Evolutionary conservation across 2,888 invertebrate species (phyloP).

Genomic region (Andrena praecox): DNA sequence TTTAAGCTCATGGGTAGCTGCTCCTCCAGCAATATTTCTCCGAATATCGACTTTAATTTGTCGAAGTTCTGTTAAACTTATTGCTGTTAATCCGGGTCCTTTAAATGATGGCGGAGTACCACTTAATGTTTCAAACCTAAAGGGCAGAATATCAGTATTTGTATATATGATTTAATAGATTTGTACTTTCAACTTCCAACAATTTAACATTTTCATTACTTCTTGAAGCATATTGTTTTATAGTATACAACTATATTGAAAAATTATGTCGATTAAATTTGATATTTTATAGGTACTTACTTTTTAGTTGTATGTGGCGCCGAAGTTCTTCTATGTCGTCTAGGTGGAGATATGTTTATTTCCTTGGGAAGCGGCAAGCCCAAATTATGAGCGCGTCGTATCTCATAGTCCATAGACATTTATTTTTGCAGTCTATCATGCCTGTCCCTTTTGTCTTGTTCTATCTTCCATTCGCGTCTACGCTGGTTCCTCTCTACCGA

Average conservation of each 20-base stretch:
- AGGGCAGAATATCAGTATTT: neutral
- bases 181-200: neutral
- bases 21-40: slow-evolving; percentile 65
- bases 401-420: too few relatives aligned
- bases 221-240: too few relatives aligned
- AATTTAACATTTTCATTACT: too few relatives aligned
- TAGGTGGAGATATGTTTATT: slow-evolving; percentile 47
- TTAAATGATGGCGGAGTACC: slow-evolving; percentile 69
- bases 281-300: slow-evolving; percentile 34
- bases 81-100: slow-evolving; percentile 71
- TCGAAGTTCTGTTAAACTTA: slow-evolving; percentile 66
- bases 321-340: slow-evolving; percentile 37
- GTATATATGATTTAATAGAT: neutral
- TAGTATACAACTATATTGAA: too few relatives aligned
- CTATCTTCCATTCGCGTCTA: slow-evolving; percentile 71
- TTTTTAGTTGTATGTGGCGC: slow-evolving; percentile 26
- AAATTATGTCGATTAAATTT: too few relatives aligned
- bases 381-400: too few relatives aligned
- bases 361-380: too few relatives aligned
- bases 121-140: slow-evolving; percentile 66
- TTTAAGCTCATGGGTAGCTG: slow-evolving; percentile 58
- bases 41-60: slow-evolving; percentile 75
- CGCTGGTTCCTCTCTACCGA: slow-evolving; percentile 61
- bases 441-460: too few relatives aligned
- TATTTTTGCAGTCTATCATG: too few relatives aligned